phyloP scores from a whole-genome alignment of 35 echinoderm and acorn worm genomes.

The Apostichopus parvimensis region DNA sequence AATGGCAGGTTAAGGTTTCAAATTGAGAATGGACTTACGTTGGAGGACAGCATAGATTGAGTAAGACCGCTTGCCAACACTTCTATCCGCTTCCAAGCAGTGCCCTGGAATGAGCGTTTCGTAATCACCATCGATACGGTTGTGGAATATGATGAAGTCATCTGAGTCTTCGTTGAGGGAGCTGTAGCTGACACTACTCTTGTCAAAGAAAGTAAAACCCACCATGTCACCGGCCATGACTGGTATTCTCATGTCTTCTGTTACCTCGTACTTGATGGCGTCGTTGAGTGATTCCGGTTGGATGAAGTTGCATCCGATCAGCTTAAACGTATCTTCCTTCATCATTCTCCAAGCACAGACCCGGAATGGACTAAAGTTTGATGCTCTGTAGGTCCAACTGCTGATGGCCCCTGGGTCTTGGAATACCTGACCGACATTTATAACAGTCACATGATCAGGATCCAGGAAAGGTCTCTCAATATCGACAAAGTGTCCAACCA shows the following conservation, averaged over 20 bases:
- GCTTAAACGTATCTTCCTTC: constrained; percentile 32
- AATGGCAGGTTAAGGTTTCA: neutral
- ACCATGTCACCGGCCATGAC: constrained; percentile 30
- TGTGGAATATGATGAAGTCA: constrained; percentile 7
- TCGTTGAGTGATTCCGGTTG: neutral
- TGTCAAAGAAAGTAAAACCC: constrained; percentile 33
- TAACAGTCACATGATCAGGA: constrained; percentile 20
- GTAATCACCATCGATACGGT: constrained; percentile 22
- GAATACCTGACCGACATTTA: constrained; percentile 20
- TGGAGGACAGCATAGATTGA: constrained; percentile 23
- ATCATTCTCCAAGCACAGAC: constrained; percentile 24
- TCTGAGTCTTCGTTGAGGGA: neutral
- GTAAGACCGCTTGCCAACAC: constrained; percentile 3
- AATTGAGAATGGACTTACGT: neutral
- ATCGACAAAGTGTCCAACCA: constrained; percentile 9
- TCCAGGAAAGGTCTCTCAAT: constrained; percentile 26
- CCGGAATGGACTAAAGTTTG: neutral
- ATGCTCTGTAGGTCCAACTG: constrained; percentile 20
- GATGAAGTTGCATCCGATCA: constrained; percentile 40
- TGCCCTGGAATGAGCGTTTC: neutral
- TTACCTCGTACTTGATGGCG: neutral
- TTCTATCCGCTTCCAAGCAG: neutral
- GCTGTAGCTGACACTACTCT: constrained; percentile 12
- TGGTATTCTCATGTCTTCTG: neutral
- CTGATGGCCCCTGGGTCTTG: neutral